Conservation (phyloP, 2,888 invertebrate species). For the Hedychridium roseum region DNA sequence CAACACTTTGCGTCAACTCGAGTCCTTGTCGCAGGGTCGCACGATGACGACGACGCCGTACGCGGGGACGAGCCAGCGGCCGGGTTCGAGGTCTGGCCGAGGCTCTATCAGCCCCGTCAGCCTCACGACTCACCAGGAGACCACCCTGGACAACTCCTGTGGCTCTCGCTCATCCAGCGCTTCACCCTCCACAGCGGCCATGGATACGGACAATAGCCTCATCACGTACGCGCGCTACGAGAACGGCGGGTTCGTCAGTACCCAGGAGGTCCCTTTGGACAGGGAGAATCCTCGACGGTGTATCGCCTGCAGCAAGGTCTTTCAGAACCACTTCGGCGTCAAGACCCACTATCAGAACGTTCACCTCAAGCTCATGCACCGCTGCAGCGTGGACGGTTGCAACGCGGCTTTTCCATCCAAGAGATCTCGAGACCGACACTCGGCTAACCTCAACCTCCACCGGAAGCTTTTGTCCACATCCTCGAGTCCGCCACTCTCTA, state of each 20-base stretch:
- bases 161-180: constrained; percentile 63
- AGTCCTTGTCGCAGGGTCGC: constrained; percentile 80
- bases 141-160: constrained; percentile 60
- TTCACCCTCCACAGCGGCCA: constrained; percentile 62
- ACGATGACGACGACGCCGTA: constrained; percentile 67
- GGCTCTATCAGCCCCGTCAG: constrained; percentile 70
- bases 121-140: constrained; percentile 63
- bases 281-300: constrained; percentile 91
- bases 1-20: constrained; percentile 79
- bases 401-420: constrained; percentile 95
- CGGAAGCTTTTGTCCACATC: constrained; percentile 84
- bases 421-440: constrained; percentile 90
- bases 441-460: constrained; percentile 89
- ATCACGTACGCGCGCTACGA: constrained; percentile 76
- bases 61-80: constrained; percentile 42
- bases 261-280: constrained; percentile 87
- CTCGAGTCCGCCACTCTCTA: constrained; percentile 65
- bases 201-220: constrained; percentile 61
- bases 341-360: constrained; percentile 96
- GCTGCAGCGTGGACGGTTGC: constrained; percentile 93
- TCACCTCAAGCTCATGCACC: constrained; percentile 94
- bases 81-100: constrained; percentile 69
- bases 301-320: constrained; percentile 90
- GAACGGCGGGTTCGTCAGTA: constrained; percentile 76
- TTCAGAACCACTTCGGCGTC: constrained; percentile 91